A percentile compares a stretch with the other conserved stretches of the same genome.
phyloP scores from a whole-genome alignment of 2,113 vertebrate species.

The Phoxinus phoxinus region DNA sequence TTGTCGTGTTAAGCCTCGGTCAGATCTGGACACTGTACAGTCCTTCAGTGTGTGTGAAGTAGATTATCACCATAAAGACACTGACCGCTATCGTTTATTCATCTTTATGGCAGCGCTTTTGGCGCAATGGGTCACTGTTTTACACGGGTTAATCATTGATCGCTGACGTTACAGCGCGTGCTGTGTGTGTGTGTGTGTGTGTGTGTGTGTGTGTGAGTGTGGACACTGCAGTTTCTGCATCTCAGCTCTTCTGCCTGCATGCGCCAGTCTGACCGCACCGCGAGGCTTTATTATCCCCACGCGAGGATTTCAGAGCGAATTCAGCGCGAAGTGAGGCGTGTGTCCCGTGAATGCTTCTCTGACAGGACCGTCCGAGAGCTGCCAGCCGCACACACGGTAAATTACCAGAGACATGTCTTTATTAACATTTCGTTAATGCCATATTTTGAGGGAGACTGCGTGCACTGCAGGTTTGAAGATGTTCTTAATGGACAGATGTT shows the following conservation, averaged over 20 bases:
- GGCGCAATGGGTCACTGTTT: not conserved
- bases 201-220: not conserved
- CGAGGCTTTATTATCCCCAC: conserved; percentile 17
- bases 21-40: not conserved
- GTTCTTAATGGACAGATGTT: not conserved
- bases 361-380: conserved; percentile 60
- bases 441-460: not conserved
- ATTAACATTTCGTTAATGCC: not conserved
- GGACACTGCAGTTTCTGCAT: conserved; percentile 65
- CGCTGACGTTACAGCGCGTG: not conserved
- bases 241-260: conserved; percentile 49
- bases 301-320: conserved; percentile 4
- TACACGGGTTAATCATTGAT: conserved; percentile 24
- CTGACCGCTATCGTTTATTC: not conserved
- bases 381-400: conserved; percentile 63
- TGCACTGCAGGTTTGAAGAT: not conserved
- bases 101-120: not conserved
- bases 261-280: conserved; percentile 55
- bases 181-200: not conserved
- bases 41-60: not conserved
- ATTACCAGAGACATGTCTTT: not conserved
- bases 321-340: conserved; percentile 42
- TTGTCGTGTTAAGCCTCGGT: not conserved
- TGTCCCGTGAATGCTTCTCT: conserved; percentile 58
- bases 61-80: not conserved